Evolutionary conservation across 1,140 invertebrate genomes (phyloP), one percentile per base, ranked within the genome.

Genomic region (Drosophila teissieri): DNA sequence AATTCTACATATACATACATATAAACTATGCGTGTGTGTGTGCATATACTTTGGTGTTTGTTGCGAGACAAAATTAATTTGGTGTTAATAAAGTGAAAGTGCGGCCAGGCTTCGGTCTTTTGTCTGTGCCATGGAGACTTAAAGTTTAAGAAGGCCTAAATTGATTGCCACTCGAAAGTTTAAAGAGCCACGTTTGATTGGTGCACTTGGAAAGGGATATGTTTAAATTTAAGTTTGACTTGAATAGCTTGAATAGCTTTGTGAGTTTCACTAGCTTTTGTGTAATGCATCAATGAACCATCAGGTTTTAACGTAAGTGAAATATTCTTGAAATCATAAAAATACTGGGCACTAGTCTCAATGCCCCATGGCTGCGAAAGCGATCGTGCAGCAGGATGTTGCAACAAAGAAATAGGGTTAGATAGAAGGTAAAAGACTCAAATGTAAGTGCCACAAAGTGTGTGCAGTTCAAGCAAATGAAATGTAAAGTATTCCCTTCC

Each of bases 31-130:
- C 52, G 37, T 31, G 36, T 42, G 2, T 39, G 4, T 39, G n/a
- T 42, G 15, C n/a, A 7, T 42, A 8, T 7, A 15, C 4, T 19
- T 65, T n/a, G 31, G 19, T 15, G 36, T 46, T 39, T 39, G 48
- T 48, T 48, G 57, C 31, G 56, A 78, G 78, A 72, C 69, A 56
- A 82, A 82, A 82, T 88, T 86, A 82, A 86, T 86, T 86, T 82
- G 83, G 83, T 88, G 83, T 82, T 86, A 88, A 88, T 82, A 79
- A 81, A 86, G 79, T 78, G 79, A 75, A 76, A 75, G 65, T 79
- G 80, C 64, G 48, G 27, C 24, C 48, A 14, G 24, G 48, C 48
- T 49, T n/a, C 3, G 6, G 15, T 5, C 46, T 14, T 51, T 51
- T 60, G 57, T 40, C 49, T 62, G 15, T 17, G 61, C 52, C 54